Evolutionary conservation across 2,888 invertebrate genomes (phyloP), one percentile per base, ranked within the genome.

Genomic region (Tenthredo mesomela): DNA sequence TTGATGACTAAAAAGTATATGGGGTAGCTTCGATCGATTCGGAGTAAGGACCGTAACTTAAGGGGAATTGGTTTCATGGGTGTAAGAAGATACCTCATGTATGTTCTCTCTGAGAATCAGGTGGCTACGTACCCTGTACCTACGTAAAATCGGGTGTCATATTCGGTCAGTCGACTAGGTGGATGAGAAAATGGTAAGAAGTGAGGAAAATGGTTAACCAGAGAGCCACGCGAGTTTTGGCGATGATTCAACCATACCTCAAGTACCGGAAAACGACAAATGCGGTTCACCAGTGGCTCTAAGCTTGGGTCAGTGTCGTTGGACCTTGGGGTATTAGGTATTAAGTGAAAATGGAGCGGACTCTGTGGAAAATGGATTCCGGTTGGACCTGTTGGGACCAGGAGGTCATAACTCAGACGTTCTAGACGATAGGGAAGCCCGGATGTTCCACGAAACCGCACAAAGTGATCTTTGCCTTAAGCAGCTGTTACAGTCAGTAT

Each of bases 281-380:
- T 61, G 80, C 61, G 80, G 58, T 80, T 80, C 37, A 25, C 58
- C 58, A 61, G 58, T 58, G 80, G 61, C 58, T 61, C 58, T 61
- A 61, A 40, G 61, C 80, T 40, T 40, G 80, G 80, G 80, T 80
- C 61, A 58, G 80, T 80, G 80, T 61, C 58, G 61, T 80, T 61
- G 80, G 80, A 61, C 80, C 80, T 80, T 77, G 29, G 77, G 80
- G 61, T 80, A 80, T 80, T 80, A 80, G 80, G 80, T 80, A 80
- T 80, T 80, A 80, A 80, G 80, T 80, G 80, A 80, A 80, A 80
- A 80, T 80, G 80, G 80, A 80, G 80, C 61, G 61, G 61, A 80
- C 80, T 77, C 77, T n/a, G 58, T 80, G 37, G 80, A 58, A 80
- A 80, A 80, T 80, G 61, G 80, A 80, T 80, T 80, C 80, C 80